These are phyloP conservation scores for Machimus rusticus DNA, from an alignment of 2,888 invertebrate genomes.

Conservation along the genomic window DNA sequence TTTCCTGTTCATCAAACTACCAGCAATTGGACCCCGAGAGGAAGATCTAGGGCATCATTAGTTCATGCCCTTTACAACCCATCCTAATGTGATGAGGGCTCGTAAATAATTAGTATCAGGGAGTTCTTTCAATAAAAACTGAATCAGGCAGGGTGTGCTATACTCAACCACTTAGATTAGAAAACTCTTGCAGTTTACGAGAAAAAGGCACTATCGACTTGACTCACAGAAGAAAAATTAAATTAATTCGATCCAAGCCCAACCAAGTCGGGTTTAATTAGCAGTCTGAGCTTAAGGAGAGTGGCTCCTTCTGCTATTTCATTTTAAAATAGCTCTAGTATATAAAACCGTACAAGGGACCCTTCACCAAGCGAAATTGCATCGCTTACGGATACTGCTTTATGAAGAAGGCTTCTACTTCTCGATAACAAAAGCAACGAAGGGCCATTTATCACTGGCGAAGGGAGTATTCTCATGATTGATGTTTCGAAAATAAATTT, in stretches of 20 bases:
- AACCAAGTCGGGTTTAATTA: background rate
- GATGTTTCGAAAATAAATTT: constrained; percentile 10
- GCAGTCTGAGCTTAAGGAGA: background rate
- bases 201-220: background rate
- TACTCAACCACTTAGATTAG: background rate
- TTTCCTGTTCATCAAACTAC: background rate
- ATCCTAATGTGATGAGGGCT: constrained; percentile 11
- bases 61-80: background rate
- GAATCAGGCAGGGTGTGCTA: background rate
- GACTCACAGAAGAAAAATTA: background rate
- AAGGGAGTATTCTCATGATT: background rate
- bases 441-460: background rate
- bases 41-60: background rate
- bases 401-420: background rate
- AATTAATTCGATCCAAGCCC: background rate
- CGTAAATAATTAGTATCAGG: background rate
- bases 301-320: background rate
- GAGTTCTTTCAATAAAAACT: background rate
- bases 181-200: background rate
- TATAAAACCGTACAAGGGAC: background rate
- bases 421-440: background rate
- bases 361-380: background rate
- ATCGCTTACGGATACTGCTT: background rate
- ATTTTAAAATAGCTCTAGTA: background rate
- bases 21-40: background rate